Evolutionary conservation across 2,888 invertebrate species (phyloP), one percentile per base, ranked within the genome.

Genomic region (Isotomurus palustris): DNA sequence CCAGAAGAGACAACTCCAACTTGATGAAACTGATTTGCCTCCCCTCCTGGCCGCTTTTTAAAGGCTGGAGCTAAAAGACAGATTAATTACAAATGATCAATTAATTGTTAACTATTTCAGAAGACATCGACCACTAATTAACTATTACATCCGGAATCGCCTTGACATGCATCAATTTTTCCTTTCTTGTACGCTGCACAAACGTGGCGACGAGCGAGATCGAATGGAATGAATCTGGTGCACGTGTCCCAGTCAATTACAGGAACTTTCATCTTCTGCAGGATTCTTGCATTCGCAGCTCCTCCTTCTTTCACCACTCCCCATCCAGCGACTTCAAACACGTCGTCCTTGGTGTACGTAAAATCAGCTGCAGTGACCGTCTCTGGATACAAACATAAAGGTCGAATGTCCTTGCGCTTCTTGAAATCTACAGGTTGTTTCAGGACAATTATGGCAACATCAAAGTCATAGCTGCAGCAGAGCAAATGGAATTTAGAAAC

Each of bases 301-400:
- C 28, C 45, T 6, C 5, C 3, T 17, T 45, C 45, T 3, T 5
- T 5, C 4, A 17, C 14, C 5, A 6, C 3, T 3, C 45, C 45
- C 45, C 45, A 45, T 3, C 45, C 45, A 24, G 45, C 45, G 10
- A 45, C 19, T 28, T 45, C 45, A 4, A 24, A 32, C 8, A 32
- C 14, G 32, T 32, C 32, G 8, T 32, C 8, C 4, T 4, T 28
- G n/a, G 25, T 27, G 3, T 3, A 5, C 5, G 5, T 6, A 28
- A 27, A 25, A 3, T 28, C 14, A 17, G 17, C 24, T 4, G n/a
- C 8, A 6, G 14, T 4, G 3, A 12, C n/a, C n/a, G n/a, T n/a
- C 14, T 43, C 43, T 8, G 43, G 43, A 27, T n/a, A 17, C 4
- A 45, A 28, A 24, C 45, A 45, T 17, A 45, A 17, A 6, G 45